These are phyloP conservation scores for Macropis europaea DNA, from an alignment of 2,888 invertebrate genomes.

Conservation along the genomic window DNA sequence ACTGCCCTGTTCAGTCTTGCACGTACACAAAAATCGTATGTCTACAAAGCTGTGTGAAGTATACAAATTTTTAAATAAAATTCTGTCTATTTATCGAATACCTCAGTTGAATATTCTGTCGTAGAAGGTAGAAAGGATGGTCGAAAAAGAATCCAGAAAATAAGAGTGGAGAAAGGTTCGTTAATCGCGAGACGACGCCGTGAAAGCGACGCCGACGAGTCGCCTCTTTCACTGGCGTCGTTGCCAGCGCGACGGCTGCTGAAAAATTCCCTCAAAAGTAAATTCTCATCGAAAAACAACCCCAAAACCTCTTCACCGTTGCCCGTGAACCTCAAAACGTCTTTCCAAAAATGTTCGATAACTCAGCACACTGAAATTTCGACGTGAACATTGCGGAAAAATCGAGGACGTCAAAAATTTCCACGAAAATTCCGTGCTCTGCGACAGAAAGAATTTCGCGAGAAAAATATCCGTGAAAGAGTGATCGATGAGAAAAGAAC, in stretches of 20 bases:
- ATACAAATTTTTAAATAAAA: too few species aligned
- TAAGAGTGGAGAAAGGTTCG: conserved; percentile 49
- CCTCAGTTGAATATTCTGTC: too few species aligned
- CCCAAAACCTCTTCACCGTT: too few species aligned
- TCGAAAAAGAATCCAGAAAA: conserved; percentile 31
- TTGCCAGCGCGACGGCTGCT: conserved; percentile 44
- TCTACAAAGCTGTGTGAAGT: too few species aligned
- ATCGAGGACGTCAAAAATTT: conserved; percentile 36
- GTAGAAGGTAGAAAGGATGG: background rate
- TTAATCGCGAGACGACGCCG: conserved; percentile 48
- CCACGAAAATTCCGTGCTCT: conserved; percentile 25
- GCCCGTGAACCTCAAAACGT: too few species aligned
- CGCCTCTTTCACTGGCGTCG: conserved; percentile 56
- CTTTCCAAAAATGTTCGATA: too few species aligned
- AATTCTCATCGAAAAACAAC: background rate
- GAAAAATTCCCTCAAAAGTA: conserved; percentile 20
- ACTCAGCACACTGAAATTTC: background rate
- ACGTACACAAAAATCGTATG: too few species aligned
- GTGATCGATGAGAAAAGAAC: too few species aligned
- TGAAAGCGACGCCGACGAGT: conserved; percentile 59
- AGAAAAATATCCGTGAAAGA: too few species aligned
- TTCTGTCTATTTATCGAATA: too few species aligned
- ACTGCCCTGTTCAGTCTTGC: too few species aligned
- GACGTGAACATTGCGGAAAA: background rate
- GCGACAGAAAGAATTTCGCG: too few species aligned